A percentile compares a stretch with the other conserved stretches of the same genome.
Conservation (phyloP, 1,140 invertebrate species). For the Agrypnia vestita region DNA sequence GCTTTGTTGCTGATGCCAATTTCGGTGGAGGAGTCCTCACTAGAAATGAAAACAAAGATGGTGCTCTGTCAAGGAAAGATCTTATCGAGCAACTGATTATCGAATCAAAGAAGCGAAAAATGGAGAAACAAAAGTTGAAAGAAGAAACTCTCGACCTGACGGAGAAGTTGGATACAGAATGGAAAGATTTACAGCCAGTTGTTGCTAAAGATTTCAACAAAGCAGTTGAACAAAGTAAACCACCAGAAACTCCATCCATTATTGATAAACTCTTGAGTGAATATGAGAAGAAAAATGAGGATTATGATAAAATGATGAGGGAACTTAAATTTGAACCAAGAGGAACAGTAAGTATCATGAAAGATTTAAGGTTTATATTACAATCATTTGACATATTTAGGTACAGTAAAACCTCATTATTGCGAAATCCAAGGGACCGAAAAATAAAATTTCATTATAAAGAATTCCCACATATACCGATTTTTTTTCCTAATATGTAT, state of each 20-base stretch:
- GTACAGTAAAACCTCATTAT: no score
- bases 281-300: constrained; percentile 76
- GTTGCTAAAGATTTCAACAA: constrained; percentile 73
- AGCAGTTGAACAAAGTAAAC: constrained; percentile 66
- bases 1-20: constrained; percentile 90
- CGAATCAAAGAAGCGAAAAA: constrained; percentile 91
- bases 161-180: constrained; percentile 90
- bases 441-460: no score
- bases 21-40: constrained; percentile 91
- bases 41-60: constrained; percentile 76
- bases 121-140: constrained; percentile 88
- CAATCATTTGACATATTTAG: no score
- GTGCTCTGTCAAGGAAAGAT: constrained; percentile 84
- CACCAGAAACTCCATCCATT: constrained; percentile 63
- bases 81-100: constrained; percentile 91
- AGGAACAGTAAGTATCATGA: constrained; percentile 76
- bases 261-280: constrained; percentile 68
- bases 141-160: constrained; percentile 90
- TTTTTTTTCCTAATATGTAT: no score
- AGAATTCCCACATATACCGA: no score
- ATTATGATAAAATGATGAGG: constrained; percentile 88
- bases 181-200: constrained; percentile 84
- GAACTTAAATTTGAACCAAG: constrained; percentile 88
- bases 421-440: no score
- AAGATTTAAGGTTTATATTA: no score